Evolutionary conservation across 2,797 vertebrate species (phyloP).

Genomic region (Cetoscarus ocellatus): DNA sequence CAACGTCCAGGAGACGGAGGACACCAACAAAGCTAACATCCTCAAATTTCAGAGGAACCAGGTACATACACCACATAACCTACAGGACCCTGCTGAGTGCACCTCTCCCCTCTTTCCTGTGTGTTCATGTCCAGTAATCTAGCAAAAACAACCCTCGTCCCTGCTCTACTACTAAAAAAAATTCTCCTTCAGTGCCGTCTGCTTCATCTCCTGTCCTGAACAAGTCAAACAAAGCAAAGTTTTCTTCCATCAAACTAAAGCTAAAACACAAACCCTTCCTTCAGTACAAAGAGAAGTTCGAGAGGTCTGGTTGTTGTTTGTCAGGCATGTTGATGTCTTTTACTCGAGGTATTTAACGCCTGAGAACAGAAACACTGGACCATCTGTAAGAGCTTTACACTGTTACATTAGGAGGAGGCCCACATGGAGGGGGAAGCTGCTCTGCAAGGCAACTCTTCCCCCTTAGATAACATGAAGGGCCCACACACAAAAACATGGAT

Average conservation of each 20-base stretch:
- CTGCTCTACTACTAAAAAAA: too few relatives aligned
- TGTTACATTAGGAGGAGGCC: constrained; percentile 45
- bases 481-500: constrained; percentile 6
- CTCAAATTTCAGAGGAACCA: constrained; percentile 85
- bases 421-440: constrained; percentile 5
- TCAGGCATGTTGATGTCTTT: constrained; percentile 25
- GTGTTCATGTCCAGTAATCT: too few relatives aligned
- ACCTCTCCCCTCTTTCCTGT: too few relatives aligned
- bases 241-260: constrained; percentile 5
- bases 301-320: constrained; percentile 31
- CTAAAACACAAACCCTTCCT: neutral
- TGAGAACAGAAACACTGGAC: constrained; percentile 52
- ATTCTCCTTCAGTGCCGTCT: neutral
- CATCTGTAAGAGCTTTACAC: constrained; percentile 55
- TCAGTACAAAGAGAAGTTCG: neutral
- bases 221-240: constrained; percentile 12
- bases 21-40: constrained; percentile 84
- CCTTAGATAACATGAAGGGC: constrained; percentile 35
- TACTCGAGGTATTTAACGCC: constrained; percentile 39
- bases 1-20: constrained; percentile 78
- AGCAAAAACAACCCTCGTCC: too few relatives aligned
- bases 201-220: constrained; percentile 21
- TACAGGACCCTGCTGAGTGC: neutral
- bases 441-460: constrained; percentile 15
- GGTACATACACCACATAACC: constrained; percentile 84